Evolutionary conservation across 2,888 invertebrate genomes (phyloP).

Genomic region (Macrosiphum euphorbiae): DNA sequence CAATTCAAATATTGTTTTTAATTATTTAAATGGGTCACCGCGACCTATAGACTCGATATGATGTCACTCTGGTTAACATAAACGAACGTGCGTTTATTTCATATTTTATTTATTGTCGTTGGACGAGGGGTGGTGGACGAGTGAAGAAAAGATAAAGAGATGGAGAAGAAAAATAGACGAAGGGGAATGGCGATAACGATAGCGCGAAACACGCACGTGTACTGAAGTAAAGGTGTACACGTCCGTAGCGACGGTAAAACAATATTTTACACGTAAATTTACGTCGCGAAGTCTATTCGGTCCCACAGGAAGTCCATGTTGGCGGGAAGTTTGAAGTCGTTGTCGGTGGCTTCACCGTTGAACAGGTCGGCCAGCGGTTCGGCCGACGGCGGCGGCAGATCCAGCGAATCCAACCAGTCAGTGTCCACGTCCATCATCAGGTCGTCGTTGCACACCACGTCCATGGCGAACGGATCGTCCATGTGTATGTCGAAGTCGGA

Average conservation of each 20-base stretch:
- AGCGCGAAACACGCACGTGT: constrained; percentile 2
- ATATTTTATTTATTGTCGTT: not conserved
- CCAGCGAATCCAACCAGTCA: constrained; percentile 76
- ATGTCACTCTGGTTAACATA: not conserved
- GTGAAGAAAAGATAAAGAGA: not conserved
- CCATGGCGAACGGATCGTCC: constrained; percentile 53
- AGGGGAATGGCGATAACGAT: constrained; percentile 54
- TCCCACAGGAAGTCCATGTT: constrained; percentile 75
- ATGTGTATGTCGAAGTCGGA: constrained; percentile 49
- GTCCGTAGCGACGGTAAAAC: constrained; percentile 2
- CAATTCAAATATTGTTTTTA: constrained; percentile 7
- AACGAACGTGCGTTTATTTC: not conserved
- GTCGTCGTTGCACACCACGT: constrained; percentile 69
- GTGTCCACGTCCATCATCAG: constrained; percentile 76
- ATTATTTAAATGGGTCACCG: not conserved
- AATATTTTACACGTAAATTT: constrained; percentile 68
- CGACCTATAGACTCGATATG: not conserved
- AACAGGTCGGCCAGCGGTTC: constrained; percentile 72
- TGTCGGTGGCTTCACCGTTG: constrained; percentile 75
- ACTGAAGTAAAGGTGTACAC: constrained; percentile 18
- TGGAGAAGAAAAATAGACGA: constrained; percentile 30
- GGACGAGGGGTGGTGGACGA: not conserved
- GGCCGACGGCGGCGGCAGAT: constrained; percentile 56
- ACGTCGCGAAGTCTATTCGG: constrained; percentile 81
- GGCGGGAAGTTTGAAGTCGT: constrained; percentile 76